phyloP scores from a whole-genome alignment of 2,797 vertebrate genomes.

The Enteromius trimaculatus region DNA sequence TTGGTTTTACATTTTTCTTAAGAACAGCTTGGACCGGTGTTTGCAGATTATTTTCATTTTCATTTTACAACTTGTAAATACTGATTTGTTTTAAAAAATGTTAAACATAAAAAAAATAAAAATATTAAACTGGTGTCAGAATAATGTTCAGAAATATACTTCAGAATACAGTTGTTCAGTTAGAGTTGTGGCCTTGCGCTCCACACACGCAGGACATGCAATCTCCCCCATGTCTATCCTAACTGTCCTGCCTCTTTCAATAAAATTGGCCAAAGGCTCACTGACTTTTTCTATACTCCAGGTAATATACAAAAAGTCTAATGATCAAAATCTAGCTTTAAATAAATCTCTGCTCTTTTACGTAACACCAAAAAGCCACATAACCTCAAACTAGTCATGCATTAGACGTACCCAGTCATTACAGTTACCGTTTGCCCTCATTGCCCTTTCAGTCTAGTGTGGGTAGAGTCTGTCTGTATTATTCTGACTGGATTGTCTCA shows the following conservation, averaged over 20 bases:
- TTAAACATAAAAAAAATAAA: not conserved
- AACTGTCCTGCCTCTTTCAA: not conserved
- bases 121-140: not conserved
- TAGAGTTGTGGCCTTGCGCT: not conserved
- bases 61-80: conserved; percentile 31
- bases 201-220: not conserved
- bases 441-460: conserved; percentile 12
- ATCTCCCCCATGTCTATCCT: not conserved
- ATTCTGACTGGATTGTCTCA: conserved; percentile 24
- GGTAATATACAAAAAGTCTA: not conserved
- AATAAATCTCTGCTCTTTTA: conserved; percentile 23
- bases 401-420: not conserved
- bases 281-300: too few relatives aligned
- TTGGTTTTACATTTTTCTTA: conserved; percentile 5
- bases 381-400: not conserved
- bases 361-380: conserved; percentile 8
- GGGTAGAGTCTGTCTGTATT: conserved; percentile 19
- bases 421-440: conserved; percentile 18
- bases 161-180: not conserved
- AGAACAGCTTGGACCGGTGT: conserved; percentile 5
- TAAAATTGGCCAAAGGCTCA: not conserved
- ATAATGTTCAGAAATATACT: not conserved
- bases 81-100: conserved; percentile 18
- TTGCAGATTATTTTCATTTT: not conserved
- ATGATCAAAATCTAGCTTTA: not conserved